Evolutionary conservation across 2,113 vertebrate genomes (phyloP), one percentile per base, ranked within the genome.

Genomic region (Cynopterus brachyotis): DNA sequence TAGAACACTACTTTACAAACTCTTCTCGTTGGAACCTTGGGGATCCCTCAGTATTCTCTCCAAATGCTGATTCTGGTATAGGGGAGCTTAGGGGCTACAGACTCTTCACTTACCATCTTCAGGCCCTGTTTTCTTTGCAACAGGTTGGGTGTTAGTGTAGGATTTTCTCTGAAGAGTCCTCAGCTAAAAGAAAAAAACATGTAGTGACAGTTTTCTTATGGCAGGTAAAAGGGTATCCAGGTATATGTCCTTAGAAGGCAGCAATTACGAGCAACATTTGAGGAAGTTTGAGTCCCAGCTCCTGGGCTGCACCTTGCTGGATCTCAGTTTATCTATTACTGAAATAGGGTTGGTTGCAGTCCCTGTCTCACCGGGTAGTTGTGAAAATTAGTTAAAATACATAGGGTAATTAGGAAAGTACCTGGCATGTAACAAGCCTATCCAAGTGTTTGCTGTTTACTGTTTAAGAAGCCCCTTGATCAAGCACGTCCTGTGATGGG

Each of bases 1-100:
- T 5, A 28, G 32, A 55, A 67, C 8, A 8, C 0, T 22, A 60
- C 22, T 87, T 79, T 67, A 53, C 24, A 47, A 67, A 19, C 2
- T 20, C 30, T 82, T 72, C 60, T 93, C 69, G 78, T 67, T 72
- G 37, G 73, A 64, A 66, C 6, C 5, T 28, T 12, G 4, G 40
- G 32, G 9, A 3, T 67, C 53, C 76, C 50, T 91, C 7, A 2
- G 42, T 19, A 4, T 32, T 45, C 50, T 84, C 32, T 15, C 42
- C 9, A 67, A 67, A 69, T 24, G 13, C 4, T 17, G n/a, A 67
- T 30, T 16, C 37, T 40, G 16, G 53, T 55, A 10, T 3, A 0
- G 37, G 5, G 28, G 75, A 6, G 26, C 0, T 0, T 6, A 1
- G 30, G 55, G 37, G 16, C 88, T 60, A 0, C 9, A 19, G 57